Evolutionary conservation across 2,113 vertebrate genomes (phyloP).

Genomic region (Megaceryle maxima): DNA sequence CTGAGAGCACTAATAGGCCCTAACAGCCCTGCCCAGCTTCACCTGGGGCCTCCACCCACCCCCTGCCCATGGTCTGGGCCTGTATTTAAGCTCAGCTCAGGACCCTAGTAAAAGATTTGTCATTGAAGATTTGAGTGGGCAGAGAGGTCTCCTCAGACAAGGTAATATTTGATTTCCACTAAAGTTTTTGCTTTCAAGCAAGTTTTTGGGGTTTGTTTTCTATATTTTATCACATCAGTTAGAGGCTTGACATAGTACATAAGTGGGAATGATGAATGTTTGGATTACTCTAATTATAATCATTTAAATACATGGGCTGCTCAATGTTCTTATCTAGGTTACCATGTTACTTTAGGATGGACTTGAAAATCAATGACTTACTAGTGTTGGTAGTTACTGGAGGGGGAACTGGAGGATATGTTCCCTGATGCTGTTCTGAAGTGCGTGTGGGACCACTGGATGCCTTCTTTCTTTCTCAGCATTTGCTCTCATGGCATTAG

Average conservation of each 20-base stretch:
- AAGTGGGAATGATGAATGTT: too few species aligned
- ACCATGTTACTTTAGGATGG: background rate
- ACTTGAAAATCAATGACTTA: background rate
- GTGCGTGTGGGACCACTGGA: background rate
- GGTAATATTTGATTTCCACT: background rate
- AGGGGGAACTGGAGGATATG: background rate
- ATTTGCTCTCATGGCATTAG: background rate
- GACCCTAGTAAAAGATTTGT: rapidly evolving
- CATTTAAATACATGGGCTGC: background rate
- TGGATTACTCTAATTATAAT: background rate
- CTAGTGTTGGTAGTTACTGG: background rate
- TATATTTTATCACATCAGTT: background rate
- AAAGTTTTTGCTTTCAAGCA: background rate
- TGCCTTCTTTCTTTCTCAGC: background rate
- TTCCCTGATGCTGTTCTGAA: background rate
- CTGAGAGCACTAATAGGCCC: background rate
- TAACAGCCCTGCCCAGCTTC: background rate
- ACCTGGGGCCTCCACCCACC: background rate
- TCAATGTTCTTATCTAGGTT: background rate
- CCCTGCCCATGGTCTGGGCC: background rate
- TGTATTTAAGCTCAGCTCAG: background rate
- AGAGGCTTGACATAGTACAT: background rate
- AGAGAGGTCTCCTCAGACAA: background rate
- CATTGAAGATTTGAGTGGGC: rapidly evolving
- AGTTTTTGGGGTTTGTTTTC: background rate